Conservation (phyloP, 2,113 vertebrate genomes). For the Mastomys natalensis region DNA sequence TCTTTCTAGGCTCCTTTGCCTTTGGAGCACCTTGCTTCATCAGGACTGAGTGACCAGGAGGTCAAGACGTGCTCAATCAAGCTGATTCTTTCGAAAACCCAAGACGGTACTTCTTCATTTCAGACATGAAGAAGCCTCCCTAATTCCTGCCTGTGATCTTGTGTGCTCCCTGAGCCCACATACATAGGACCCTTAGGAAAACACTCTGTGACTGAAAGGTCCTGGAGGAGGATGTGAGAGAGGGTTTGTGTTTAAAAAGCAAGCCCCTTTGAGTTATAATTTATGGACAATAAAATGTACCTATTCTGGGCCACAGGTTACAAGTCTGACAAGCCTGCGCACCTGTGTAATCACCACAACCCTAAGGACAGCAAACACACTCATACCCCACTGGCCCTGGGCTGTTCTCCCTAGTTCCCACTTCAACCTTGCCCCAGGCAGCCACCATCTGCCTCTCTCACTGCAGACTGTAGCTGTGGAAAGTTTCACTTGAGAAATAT, state of each 20-base stretch:
- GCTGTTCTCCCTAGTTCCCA: too few relatives aligned
- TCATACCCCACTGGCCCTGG: fast-evolving
- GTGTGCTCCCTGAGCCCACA: background rate
- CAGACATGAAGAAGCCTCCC: background rate
- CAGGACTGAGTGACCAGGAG: too few relatives aligned
- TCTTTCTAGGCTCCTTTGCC: too few relatives aligned
- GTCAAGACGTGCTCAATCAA: background rate
- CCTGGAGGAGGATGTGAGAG: fast-evolving
- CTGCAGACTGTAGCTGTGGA: background rate
- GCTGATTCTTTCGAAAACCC: background rate
- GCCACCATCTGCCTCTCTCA: background rate
- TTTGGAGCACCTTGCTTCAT: background rate
- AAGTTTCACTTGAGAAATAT: too few relatives aligned
- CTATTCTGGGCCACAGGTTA: background rate
- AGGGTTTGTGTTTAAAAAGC: background rate
- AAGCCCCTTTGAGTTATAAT: background rate
- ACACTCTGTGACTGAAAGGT: fast-evolving
- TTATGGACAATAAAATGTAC: too few relatives aligned
- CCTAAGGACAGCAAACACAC: fast-evolving
- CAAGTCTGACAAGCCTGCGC: fast-evolving
- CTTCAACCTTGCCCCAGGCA: background rate
- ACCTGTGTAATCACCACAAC: fast-evolving
- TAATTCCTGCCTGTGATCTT: background rate
- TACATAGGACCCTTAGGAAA: fast-evolving
- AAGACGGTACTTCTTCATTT: background rate